Evolutionary conservation across 2,113 vertebrate genomes (phyloP).

Genomic region (Tetrao urogallus): DNA sequence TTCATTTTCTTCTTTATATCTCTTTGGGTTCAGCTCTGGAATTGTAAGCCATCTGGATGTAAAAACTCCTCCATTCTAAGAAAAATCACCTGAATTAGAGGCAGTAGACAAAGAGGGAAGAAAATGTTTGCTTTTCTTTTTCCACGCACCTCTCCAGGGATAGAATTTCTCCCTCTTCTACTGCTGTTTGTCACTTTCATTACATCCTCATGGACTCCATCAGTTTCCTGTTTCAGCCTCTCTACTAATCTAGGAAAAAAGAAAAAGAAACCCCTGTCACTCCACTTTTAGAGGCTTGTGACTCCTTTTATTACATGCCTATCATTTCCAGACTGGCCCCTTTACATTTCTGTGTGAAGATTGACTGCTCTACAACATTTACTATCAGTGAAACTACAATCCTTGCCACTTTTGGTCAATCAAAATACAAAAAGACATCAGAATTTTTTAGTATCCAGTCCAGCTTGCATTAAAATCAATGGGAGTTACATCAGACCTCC

Average conservation of each 20-base stretch:
- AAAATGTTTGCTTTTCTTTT: not conserved
- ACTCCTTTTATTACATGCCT: not conserved
- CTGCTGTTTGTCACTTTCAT: not conserved
- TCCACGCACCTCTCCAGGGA: not conserved
- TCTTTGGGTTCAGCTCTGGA: not conserved
- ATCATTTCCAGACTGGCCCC: not conserved
- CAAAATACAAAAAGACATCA: not conserved
- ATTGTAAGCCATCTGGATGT: not conserved
- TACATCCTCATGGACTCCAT: not conserved
- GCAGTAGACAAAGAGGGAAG: not conserved
- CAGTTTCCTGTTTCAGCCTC: not conserved
- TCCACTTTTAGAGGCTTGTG: not conserved
- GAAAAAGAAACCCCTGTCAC: not conserved
- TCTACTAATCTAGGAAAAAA: not conserved
- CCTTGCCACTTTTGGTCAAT: not conserved
- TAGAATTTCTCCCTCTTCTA: not conserved
- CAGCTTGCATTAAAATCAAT: not conserved
- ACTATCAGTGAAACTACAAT: not conserved
- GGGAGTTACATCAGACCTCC: not conserved
- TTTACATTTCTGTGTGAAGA: not conserved
- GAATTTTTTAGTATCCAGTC: not conserved
- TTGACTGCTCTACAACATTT: not conserved
- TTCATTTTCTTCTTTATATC: not conserved
- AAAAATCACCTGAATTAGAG: not conserved
- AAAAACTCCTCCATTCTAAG: not conserved